Evolutionary conservation across 1,140 invertebrate species (phyloP).

Genomic region (Calephelis virginiensis): DNA sequence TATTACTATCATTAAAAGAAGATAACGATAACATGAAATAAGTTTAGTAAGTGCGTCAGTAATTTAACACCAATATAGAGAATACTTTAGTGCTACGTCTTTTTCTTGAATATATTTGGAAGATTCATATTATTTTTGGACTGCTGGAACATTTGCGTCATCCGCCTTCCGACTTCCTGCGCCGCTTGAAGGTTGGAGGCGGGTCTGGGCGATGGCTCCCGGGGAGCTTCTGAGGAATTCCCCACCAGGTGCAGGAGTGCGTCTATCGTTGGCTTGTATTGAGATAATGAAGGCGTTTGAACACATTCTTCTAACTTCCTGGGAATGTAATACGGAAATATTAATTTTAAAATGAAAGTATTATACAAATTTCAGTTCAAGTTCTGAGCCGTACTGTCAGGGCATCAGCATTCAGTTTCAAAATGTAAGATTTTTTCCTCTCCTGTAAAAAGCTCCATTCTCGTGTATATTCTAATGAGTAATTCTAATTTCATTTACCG

Average conservation of each 20-base stretch:
- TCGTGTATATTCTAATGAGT: no score
- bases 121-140: slow-evolving; percentile 72
- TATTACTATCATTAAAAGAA: no score
- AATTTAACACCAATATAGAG: no score
- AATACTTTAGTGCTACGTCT: slow-evolving; percentile 46
- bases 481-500: no score
- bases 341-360: neutral
- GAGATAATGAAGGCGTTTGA: slow-evolving; percentile 44
- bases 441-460: no score
- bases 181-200: slow-evolving; percentile 54
- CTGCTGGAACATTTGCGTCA: slow-evolving; percentile 73
- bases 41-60: no score
- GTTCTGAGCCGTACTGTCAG: neutral
- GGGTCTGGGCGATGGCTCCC: slow-evolving; percentile 33
- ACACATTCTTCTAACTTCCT: slow-evolving; percentile 65
- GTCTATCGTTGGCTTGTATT: slow-evolving; percentile 66
- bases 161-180: slow-evolving; percentile 65
- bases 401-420: no score
- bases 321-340: neutral
- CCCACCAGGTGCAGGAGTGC: slow-evolving; percentile 52
- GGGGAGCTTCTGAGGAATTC: slow-evolving; percentile 1
- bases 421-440: no score
- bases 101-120: slow-evolving; percentile 76
- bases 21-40: no score
- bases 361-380: neutral